These are phyloP conservation scores for Taenioides sp. DNA, from an alignment of 2,797 vertebrate species.

Conservation along the genomic window DNA sequence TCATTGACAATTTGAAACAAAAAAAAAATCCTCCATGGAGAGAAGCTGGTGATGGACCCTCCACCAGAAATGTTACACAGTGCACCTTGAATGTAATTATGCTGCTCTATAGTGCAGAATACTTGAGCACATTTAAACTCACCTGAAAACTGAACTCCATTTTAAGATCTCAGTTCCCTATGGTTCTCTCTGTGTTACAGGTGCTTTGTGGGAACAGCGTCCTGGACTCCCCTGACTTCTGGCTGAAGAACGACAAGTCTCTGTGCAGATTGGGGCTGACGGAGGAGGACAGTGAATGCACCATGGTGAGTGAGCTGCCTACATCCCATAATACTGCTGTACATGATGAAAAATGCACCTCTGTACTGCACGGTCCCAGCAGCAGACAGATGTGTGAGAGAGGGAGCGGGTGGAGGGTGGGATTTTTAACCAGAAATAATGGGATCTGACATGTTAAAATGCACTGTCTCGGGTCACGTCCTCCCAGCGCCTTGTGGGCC, in stretches of 20 bases:
- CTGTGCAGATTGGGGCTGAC: slow-evolving; percentile 89
- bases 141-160: background rate
- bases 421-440: slow-evolving; percentile 20
- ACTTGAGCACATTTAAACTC: no score
- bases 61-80: no score
- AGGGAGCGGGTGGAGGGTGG: background rate
- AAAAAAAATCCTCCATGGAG: no score
- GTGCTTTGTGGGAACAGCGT: slow-evolving; percentile 89
- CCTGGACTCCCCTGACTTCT: slow-evolving; percentile 93
- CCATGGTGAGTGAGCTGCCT: slow-evolving; percentile 83
- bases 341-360: slow-evolving; percentile 22
- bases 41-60: no score
- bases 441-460: slow-evolving; percentile 28
- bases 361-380: slow-evolving; percentile 17
- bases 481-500: slow-evolving; percentile 9
- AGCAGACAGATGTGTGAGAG: slow-evolving; percentile 7
- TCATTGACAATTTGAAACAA: no score
- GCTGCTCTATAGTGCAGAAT: no score
- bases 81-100: no score
- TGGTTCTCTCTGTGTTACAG: slow-evolving; percentile 69
- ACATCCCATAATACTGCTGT: slow-evolving; percentile 8
- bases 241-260: slow-evolving; percentile 90
- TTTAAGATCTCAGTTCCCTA: background rate
- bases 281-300: slow-evolving; percentile 87
- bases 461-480: slow-evolving; percentile 1